Percentiles rank a stretch among this genome's conserved stretches.
Conservation (phyloP, 1,140 invertebrate species). For the Leptoteleia sp. region DNA sequence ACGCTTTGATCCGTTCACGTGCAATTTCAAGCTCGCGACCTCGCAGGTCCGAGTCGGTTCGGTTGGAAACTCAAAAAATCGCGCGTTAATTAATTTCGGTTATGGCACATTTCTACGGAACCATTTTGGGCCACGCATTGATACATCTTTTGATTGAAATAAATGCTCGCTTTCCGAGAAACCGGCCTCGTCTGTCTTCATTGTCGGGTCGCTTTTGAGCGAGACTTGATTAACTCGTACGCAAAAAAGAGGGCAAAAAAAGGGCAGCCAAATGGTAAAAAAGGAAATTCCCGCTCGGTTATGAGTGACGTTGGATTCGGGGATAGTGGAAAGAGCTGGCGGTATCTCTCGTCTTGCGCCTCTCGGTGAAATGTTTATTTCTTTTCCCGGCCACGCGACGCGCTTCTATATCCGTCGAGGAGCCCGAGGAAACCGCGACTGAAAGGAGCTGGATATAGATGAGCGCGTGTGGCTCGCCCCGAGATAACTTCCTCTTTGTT, state of each 20-base stretch:
- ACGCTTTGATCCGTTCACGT: too few species aligned
- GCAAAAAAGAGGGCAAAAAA: not conserved
- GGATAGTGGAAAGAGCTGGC: not conserved
- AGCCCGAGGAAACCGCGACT: slow-evolving; percentile 14
- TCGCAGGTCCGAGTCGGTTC: too few species aligned
- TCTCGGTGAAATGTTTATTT: slow-evolving; percentile 23
- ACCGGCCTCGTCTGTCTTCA: not conserved
- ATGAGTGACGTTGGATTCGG: not conserved
- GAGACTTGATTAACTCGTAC: slow-evolving; percentile 4
- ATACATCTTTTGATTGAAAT: slow-evolving; percentile 7
- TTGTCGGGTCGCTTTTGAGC: not conserved
- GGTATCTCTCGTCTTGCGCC: slow-evolving; percentile 11
- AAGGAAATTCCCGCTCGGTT: not conserved
- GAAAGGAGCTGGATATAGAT: slow-evolving; percentile 12
- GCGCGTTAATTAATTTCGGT: too few species aligned
- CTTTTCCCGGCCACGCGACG: slow-evolving; percentile 25
- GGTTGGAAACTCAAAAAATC: too few species aligned
- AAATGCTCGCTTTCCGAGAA: slow-evolving; percentile 7
- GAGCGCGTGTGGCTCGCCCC: slow-evolving; percentile 9
- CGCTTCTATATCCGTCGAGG: slow-evolving; percentile 25
- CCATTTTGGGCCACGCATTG: not conserved
- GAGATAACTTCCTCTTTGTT: slow-evolving; percentile 30
- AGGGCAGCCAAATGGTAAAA: not conserved
- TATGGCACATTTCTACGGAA: too few species aligned
- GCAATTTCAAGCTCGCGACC: too few species aligned